Evolutionary conservation across 2,797 vertebrate genomes (phyloP).

Genomic region (Malacoraja senta): DNA sequence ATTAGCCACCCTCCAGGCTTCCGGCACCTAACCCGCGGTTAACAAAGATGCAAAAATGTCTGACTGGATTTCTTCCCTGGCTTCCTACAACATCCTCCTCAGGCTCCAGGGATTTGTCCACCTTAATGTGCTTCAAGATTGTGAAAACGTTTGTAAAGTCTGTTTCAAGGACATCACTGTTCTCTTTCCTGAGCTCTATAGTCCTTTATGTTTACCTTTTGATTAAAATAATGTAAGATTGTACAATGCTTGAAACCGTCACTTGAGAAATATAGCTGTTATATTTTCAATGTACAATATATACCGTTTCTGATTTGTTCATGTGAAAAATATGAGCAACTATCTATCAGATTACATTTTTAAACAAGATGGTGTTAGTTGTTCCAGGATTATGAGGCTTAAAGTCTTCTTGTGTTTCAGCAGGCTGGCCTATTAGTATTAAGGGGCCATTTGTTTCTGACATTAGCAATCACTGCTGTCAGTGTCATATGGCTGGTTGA

Average conservation of each 20-base stretch:
- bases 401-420: constrained; percentile 14
- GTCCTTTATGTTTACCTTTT: background rate
- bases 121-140: no score
- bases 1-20: no score
- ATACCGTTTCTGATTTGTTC: background rate
- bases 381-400: background rate
- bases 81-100: no score
- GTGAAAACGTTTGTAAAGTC: no score
- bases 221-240: background rate
- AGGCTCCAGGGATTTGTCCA: no score
- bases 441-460: constrained; percentile 35
- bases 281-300: background rate
- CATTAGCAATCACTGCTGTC: constrained; percentile 35
- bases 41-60: no score
- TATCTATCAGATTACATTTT: background rate
- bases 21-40: no score
- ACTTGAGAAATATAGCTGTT: background rate
- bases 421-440: constrained; percentile 5
- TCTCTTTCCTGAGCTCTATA: no score
- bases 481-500: constrained; percentile 21
- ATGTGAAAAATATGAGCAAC: background rate
- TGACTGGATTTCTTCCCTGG: no score
- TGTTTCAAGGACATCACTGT: no score
- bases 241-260: background rate
- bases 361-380: background rate